Percentiles rank a stretch among this genome's conserved stretches.
Evolutionary conservation across 2,888 invertebrate genomes (phyloP).

Genomic region (Poecilobothrus nobilitatus): DNA sequence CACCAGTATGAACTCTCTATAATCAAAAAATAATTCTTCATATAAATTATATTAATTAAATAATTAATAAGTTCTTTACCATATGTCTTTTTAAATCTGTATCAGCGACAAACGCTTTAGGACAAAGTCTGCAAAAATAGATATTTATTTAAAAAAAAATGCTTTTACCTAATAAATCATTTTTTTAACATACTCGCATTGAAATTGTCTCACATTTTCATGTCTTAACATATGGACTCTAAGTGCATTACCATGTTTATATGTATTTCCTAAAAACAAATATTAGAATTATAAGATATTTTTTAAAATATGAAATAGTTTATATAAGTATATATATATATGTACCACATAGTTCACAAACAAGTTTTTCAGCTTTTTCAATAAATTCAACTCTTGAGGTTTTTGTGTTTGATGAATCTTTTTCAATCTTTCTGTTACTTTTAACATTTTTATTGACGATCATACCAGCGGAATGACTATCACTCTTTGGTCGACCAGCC

Average conservation of each 20-base stretch:
- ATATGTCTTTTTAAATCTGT: conserved; percentile 42
- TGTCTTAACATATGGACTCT: conserved; percentile 43
- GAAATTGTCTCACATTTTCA: conserved; percentile 32
- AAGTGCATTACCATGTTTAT: conserved; percentile 41
- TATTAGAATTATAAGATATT: conserved; percentile 24
- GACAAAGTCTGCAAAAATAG: conserved; percentile 36
- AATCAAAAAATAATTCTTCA: not conserved
- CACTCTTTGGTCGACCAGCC: not conserved
- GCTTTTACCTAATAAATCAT: no score
- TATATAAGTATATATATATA: not conserved
- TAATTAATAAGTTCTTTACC: conserved; percentile 17
- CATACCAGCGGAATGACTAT: not conserved
- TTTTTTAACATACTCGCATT: conserved; percentile 15
- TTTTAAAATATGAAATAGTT: no score
- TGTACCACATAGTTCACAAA: not conserved
- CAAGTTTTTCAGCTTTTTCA: not conserved
- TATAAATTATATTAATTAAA: no score
- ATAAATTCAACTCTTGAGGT: not conserved
- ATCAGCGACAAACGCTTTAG: conserved; percentile 41
- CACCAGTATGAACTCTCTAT: conserved; percentile 39
- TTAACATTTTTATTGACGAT: not conserved
- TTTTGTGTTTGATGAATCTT: not conserved
- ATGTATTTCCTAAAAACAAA: conserved; percentile 42
- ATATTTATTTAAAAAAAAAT: not conserved
- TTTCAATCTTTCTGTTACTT: not conserved